Evolutionary conservation across 2,113 vertebrate genomes (phyloP), one percentile per base, ranked within the genome.

Genomic region (Meleagris gallopavo): DNA sequence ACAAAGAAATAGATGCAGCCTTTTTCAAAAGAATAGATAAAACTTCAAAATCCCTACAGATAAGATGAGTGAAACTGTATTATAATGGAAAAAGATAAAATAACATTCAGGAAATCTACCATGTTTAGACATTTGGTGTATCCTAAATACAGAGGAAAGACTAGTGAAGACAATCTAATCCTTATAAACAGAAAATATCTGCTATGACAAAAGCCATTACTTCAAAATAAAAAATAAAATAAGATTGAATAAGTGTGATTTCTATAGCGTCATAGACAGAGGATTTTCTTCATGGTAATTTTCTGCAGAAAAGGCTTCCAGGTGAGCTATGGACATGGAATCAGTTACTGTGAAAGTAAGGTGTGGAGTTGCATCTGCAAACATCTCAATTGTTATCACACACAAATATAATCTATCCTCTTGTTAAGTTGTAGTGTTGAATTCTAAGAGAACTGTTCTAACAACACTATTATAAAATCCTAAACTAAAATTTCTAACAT

Each of bases 231-330:
- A 45, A 55, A 71, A 36, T 22, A 80, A 95, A 96, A 90, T 38
- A 91, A 78, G 83, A 79, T 92, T 93, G 73, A 95, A 65, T 45
- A 50, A 86, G 60, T 86, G 40, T 70, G 58, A 91, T 81, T 96
- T 95, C 86, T 81, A 79, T 41, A 83, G 43, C 29, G 57, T 61
- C 81, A 96, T 52, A 84, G 64, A 94, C 34, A 77, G 29, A 82
- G 78, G 90, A 90, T 65, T 65, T 86, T 94, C 75, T 92, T 83
- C 76, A 85, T 89, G 27, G 62, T 54, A 83, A 95, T 97, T 97
- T 97, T 71, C 27, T 92, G 66, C 29, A 83, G 64, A 73, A 93
- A 86, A 90, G 58, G 24, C 21, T 86, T 90, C 80, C 88, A 83
- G 4, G 57, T 50, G 54, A 93, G 87, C 82, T 66, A 38, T 58